Percentiles rank a stretch among this genome's conserved stretches.
phyloP scores from a whole-genome alignment of 2,797 vertebrate genomes.

The Phalloptychus januarius region DNA sequence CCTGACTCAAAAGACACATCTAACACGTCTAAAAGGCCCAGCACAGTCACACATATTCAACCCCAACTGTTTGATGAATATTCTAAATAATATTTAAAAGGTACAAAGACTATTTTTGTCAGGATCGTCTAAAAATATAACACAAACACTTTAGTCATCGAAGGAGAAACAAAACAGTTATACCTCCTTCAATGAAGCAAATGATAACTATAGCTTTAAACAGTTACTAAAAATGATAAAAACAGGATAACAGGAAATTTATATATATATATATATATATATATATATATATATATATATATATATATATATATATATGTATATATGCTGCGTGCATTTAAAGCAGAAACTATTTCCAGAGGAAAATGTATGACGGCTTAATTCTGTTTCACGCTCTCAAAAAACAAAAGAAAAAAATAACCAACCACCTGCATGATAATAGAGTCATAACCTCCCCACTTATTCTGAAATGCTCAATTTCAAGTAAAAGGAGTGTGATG shows the following conservation, averaged over 20 bases:
- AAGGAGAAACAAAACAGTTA: neutral
- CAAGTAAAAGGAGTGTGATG: conserved; percentile 53
- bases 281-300: no score
- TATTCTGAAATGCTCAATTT: conserved; percentile 43
- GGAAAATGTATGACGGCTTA: neutral
- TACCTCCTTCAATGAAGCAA: neutral
- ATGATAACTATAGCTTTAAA: neutral
- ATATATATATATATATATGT: no score
- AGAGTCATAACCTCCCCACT: conserved; percentile 13
- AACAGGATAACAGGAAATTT: no score
- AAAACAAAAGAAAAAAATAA: neutral
- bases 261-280: no score
- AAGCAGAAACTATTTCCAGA: neutral
- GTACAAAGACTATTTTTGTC: neutral
- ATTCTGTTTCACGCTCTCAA: conserved; percentile 15
- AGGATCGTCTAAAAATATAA: neutral
- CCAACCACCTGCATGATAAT: conserved; percentile 9
- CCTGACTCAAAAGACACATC: neutral
- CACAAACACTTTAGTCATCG: neutral
- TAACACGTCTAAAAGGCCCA: neutral
- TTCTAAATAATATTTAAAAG: neutral
- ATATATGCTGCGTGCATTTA: neutral
- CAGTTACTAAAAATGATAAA: neutral
- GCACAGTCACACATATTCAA: neutral
- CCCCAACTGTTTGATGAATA: neutral